phyloP scores from a whole-genome alignment of 1,140 invertebrate species.

The Sinella curviseta region DNA sequence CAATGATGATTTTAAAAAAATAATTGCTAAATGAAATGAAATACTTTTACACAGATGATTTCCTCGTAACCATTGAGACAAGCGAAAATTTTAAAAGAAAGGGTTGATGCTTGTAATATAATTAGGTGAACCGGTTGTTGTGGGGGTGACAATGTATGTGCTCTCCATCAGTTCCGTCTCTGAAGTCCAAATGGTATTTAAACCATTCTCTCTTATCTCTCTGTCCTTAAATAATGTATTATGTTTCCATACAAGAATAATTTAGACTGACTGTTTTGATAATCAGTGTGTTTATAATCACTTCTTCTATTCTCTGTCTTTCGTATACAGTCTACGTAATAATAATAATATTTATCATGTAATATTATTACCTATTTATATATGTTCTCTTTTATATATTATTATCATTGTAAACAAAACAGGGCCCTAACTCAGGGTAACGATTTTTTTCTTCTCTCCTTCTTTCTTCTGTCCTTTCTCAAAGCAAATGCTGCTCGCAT shows the following conservation, averaged over 20 bases:
- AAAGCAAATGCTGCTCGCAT: background rate
- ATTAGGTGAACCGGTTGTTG: conserved; percentile 89
- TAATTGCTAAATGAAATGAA: too few relatives aligned
- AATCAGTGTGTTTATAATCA: background rate
- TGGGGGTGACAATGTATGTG: conserved; percentile 96
- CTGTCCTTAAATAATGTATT: background rate
- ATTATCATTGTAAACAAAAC: background rate
- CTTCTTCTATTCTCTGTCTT: conserved; percentile 8
- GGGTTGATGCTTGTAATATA: conserved; percentile 12
- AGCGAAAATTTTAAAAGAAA: background rate
- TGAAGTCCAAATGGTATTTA: conserved; percentile 94
- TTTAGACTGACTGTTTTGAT: background rate
- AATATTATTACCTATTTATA: background rate
- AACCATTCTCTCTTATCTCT: conserved; percentile 5
- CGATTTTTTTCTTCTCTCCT: conserved; percentile 32
- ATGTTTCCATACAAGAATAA: background rate
- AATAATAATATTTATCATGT: background rate
- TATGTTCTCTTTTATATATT: background rate
- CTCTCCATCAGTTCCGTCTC: conserved; percentile 97
- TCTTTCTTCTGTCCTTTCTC: conserved; percentile 48
- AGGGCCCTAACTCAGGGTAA: conserved; percentile 16
- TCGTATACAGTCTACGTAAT: background rate
- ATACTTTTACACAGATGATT: too few relatives aligned
- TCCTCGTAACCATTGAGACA: too few relatives aligned
- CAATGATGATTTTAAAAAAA: too few relatives aligned